Base-by-base conservation (phyloP, 2,797 vertebrate species). In the Aselliscus stoliczkanus region DNA sequence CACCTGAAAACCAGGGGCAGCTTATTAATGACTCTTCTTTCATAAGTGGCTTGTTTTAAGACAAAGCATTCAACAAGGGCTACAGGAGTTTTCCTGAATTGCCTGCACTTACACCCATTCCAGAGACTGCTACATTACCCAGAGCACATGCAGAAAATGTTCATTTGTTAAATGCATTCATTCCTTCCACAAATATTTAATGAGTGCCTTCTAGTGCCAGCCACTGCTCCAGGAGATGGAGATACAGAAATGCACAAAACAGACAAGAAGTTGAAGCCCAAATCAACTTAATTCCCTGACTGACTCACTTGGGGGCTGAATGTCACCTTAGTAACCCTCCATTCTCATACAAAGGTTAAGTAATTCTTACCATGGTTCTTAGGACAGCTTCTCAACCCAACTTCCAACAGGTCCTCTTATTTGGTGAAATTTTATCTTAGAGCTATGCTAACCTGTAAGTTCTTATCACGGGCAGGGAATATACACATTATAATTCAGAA, bases 381-480 rank as follows among this genome's bases (percentile, higher is more conserved):
- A 87, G 21, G 29, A 29, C 1, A 18, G 0, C 13, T 65, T 52
- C 47, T 67, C 34, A 72, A 31, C 25, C 12, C 50, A 84, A 34
- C 76, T n/a, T 11, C 31, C 20, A 90, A n/a, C 2, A 52, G 23
- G 20, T 54, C 34, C 2, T 91, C 62, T 72, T 23, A 42, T 54
- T 94, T 77, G 27, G 29, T 88, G 62, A 77, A 17, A 23, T 31
- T 72, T 93, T 91, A 9, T 83, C 34, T 93, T 72, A 25, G 65
- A 58, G n/a, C 52, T 77, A 52, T 81, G 17, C 31, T 81, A 56
- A 76, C 29, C 5, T 58, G 14, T 44, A 75, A 72, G 0, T 54
- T 73, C 8, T 25, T 5, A 73, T 77, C 54, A 34, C 20, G 31
- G 60, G 15, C 4, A 70, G 31, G 42, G 29, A 3, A 20, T 17